Conservation (phyloP, 2,797 vertebrate species). For the Triplophysa yarkandensis region DNA sequence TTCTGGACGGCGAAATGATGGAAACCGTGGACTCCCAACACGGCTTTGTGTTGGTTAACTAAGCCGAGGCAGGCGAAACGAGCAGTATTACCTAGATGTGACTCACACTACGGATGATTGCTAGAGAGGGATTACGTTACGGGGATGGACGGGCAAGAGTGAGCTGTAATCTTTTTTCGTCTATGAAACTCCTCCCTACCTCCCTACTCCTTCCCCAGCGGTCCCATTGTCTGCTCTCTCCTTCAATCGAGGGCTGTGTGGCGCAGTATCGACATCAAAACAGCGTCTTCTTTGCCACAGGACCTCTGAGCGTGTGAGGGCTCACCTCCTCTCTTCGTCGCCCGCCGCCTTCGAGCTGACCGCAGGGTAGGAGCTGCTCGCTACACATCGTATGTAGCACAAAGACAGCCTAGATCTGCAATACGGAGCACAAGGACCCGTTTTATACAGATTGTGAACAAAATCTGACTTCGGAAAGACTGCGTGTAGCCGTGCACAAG, state of each 20-base stretch:
- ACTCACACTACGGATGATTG: conserved; percentile 57
- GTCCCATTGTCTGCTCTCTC: conserved; percentile 51
- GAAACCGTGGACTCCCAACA: conserved; percentile 96
- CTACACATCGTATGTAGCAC: conserved; percentile 44
- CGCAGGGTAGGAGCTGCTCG: conserved; percentile 29
- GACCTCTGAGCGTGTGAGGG: conserved; percentile 3
- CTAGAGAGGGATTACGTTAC: conserved; percentile 54
- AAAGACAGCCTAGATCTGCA: conserved; percentile 38
- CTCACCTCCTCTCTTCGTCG: conserved; percentile 18
- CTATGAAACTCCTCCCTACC: conserved; percentile 64
- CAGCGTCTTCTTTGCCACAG: background rate
- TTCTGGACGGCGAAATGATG: conserved; percentile 97
- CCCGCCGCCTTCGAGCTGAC: background rate
- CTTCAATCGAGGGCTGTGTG: conserved; percentile 32
- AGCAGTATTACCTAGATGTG: conserved; percentile 70
- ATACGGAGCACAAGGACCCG: conserved; percentile 66
- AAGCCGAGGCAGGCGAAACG: conserved; percentile 53
- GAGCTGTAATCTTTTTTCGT: conserved; percentile 59
- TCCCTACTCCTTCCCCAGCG: conserved; percentile 66
- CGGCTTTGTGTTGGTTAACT: conserved; percentile 96
- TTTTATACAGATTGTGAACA: conserved; percentile 67
- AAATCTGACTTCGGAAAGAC: conserved; percentile 43
- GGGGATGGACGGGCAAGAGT: conserved; percentile 59
- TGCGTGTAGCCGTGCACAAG: conserved; percentile 47
- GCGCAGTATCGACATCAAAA: background rate